Base-by-base conservation (phyloP, 2,113 vertebrate genomes). In the Sylvilagus bachmani region DNA sequence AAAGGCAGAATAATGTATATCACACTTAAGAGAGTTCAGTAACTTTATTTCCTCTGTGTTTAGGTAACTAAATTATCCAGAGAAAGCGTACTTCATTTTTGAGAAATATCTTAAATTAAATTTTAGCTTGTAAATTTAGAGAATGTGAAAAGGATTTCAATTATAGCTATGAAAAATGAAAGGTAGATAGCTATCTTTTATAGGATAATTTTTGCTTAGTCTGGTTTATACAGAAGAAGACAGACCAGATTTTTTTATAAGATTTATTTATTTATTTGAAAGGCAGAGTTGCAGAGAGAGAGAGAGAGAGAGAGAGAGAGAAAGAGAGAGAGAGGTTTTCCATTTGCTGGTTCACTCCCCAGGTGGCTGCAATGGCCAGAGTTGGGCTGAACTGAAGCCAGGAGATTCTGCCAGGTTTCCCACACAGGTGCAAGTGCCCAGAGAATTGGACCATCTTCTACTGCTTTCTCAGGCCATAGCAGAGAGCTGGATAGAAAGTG, bases 61-160 rank as follows among this genome's bases (percentile, higher is more conserved):
- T 86, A 22, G 80, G 33, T 21, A 27, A 81, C n/a, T 53, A 77
- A 93, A 71, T 80, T 87, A 90, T 75, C 92, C 77, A 92, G 51
- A 55, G 78, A 90, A 69, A 71, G 92, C 14, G 66, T 19, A 79
- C 21, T 70, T 96, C 36, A 44, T 13, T 79, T 87, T 86, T 90
- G n/a, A 78, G 88, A 92, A 49, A 24, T 8, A 55, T 55, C 24
- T 78, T 73, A 88, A 89, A 87, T 51, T 95, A 21, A 93, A 61
- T 70, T 74, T 88, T 71, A 88, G 7, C 58, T 73, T 81, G 9
- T 3, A 70, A 79, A 69, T 77, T 79, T 36, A 89, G 14, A 14
- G 64, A 44, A 55, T 78, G 44, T 55, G 22, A 93, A 90, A 89
- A 92, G 29, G 7, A 0, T 71, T 89, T 74, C n/a, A 93, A 80